Base-by-base conservation (phyloP, 2,113 vertebrate species). In the Erinaceus europaeus region DNA sequence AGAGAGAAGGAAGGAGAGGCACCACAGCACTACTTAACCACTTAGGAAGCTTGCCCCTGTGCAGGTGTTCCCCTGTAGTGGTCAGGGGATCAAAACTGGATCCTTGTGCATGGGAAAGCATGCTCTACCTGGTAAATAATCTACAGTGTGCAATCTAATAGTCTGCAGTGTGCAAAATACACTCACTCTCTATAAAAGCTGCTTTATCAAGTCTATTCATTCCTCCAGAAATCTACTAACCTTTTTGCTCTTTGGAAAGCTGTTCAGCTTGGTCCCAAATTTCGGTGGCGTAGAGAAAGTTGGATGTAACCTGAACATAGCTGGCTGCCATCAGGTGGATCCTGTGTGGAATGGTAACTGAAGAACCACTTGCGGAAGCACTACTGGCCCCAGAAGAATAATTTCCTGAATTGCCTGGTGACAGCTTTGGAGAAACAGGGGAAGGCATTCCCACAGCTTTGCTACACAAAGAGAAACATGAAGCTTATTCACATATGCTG, bases 271-370 rank as follows among this genome's bases (percentile, higher is more conserved):
- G 99, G 97, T 99, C 99, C 99, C 99, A 99, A 91, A 99, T 99
- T 96, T 99, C 99, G 5, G 98, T 99, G 97, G 99, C 99, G 34
- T 98, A 99, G 90, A 99, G 98, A 97, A 99, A 99, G 97, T 99
- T 99, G 95, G 99, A 99, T 15, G 99, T 99, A 94, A 99, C 99
- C 94, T 99, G 99, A 93, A 99, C 99, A 7, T 99, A 99, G 97
- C 98, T 99, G 97, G 99, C 98, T 71, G 99, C 99, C 99, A 99
- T 99, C 97, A 99, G 99, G 96, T 99, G 99, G 96, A 99, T 99
- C 90, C 98, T 97, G 96, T 99, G 99, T 84, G 99, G 98, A 97
- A 99, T 99, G 90, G 99, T 99, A 94, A 99, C 99, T 0, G 98
- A 99, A 65, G 98, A 98, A 77, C 98, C 98, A 83, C 98, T 96